phyloP scores from a whole-genome alignment of 2,888 invertebrate genomes.

The Xylophagus ater region DNA sequence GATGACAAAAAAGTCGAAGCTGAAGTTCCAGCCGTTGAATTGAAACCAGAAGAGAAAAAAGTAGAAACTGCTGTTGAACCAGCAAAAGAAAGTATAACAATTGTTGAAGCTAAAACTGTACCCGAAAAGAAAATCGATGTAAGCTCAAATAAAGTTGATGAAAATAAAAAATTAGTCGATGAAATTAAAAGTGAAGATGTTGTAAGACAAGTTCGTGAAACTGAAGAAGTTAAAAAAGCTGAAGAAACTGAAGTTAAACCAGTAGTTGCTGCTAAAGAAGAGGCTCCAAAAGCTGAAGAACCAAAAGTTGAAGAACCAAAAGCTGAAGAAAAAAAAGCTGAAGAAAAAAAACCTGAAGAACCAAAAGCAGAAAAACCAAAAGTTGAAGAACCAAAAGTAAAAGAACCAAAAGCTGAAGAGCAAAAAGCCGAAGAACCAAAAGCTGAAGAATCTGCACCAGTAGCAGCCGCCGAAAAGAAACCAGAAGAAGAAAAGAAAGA shows the following conservation, averaged over 20 bases:
- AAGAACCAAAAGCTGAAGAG: slow-evolving; percentile 23
- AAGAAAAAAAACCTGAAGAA: slow-evolving; percentile 17
- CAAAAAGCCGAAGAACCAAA: slow-evolving; percentile 34
- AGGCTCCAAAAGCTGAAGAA: slow-evolving; percentile 14
- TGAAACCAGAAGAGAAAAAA: slow-evolving; percentile 26
- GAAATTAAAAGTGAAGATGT: slow-evolving; percentile 23
- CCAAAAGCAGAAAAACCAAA: slow-evolving; percentile 22
- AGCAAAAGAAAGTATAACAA: slow-evolving; percentile 21
- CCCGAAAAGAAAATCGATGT: slow-evolving; percentile 13
- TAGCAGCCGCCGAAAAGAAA: slow-evolving; percentile 26
- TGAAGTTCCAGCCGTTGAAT: slow-evolving; percentile 18
- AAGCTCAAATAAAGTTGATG: slow-evolving; percentile 12
- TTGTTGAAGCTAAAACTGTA: slow-evolving; percentile 18
- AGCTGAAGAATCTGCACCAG: slow-evolving; percentile 20
- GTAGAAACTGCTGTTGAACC: slow-evolving; percentile 10
- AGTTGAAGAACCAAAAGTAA: slow-evolving; percentile 21
- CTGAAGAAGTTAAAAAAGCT: slow-evolving; percentile 18
- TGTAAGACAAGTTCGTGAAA: slow-evolving; percentile 24
- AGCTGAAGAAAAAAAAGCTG: slow-evolving; percentile 26
- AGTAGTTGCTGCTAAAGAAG: slow-evolving; percentile 31
- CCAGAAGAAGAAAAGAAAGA: slow-evolving; percentile 34
- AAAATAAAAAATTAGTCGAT: slow-evolving; percentile 15
- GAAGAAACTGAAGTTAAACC: slow-evolving; percentile 27
- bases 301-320: slow-evolving; percentile 28
- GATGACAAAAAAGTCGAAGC: slow-evolving; percentile 20